These are phyloP conservation scores for Rutpela maculata DNA, from an alignment of 2,888 invertebrate species.

Conservation along the genomic window DNA sequence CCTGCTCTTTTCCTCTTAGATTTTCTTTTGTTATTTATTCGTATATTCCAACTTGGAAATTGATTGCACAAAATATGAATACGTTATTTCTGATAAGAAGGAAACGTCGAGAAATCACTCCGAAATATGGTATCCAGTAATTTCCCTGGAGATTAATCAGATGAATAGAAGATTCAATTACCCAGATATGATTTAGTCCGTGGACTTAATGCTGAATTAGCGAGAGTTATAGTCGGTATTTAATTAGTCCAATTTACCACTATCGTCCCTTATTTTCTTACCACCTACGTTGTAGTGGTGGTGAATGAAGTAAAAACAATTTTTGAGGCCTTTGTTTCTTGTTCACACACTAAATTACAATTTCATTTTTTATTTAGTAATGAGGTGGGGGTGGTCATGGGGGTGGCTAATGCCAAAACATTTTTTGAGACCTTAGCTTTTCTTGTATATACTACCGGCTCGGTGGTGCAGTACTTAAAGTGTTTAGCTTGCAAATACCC, in stretches of 20 bases:
- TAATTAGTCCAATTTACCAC: neutral
- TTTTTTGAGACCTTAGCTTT: no score
- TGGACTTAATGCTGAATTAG: neutral
- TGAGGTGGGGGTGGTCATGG: no score
- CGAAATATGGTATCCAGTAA: neutral
- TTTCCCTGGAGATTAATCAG: constrained; percentile 15
- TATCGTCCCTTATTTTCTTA: no score
- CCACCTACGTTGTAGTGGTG: no score
- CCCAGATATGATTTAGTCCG: constrained; percentile 15
- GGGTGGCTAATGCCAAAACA: no score
- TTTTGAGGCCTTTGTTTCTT: no score
- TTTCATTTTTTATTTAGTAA: no score
- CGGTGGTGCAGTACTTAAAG: no score
- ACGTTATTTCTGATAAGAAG: neutral
- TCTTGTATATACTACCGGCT: no score
- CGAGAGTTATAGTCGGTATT: neutral
- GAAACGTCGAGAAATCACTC: neutral
- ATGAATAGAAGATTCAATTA: constrained; percentile 18
- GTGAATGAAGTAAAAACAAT: no score
- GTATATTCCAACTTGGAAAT: neutral
- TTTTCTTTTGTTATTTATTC: constrained; percentile 10
- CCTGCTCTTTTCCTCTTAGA: neutral
- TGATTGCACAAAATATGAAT: neutral
- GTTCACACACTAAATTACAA: no score
- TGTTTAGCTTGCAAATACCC: no score